Evolutionary conservation across 2,113 vertebrate species (phyloP), one percentile per base, ranked within the genome.

Genomic region (Dryoscopus gambensis): DNA sequence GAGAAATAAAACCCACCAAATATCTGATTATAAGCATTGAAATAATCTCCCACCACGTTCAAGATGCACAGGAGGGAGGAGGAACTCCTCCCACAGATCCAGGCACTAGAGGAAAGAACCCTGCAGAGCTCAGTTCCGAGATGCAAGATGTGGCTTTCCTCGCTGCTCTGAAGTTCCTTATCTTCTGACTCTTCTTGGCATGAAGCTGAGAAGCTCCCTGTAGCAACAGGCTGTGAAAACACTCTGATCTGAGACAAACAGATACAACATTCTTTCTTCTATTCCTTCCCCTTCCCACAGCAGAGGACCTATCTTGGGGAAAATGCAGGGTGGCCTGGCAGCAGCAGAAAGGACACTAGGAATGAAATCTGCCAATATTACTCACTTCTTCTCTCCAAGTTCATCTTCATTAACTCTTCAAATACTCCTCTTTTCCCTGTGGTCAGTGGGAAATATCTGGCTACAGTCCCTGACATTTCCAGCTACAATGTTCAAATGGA

Each of bases 191-290:
- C 75, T 42, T 78, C 56, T 68, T 91, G 74, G 68, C 37, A 3
- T 1, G 11, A 92, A 93, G 76, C 67, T 78, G 86, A 84, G 84
- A 75, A 87, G 47, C 31, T 88, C 74, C 37, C 89, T 82, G 76
- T 55, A 93, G 80, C 68, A 90, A 81, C 71, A 93, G 71, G 68
- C 94, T 92, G 70, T 95, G 84, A 94, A 94, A 94, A 95, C 50
- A 70, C 47, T 76, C 76, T 69, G 35, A 69, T 69, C 55, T 40
- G 37, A 92, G 47, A n/a, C 73, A 93, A 88, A 78, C 7, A 84
- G 20, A 89, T 30, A 44, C 71, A 86, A 49, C 60, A 37, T 40
- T 40, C 47, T 40, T 86, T 65, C 46, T 68, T 63, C 42, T 78
- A 5, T 46, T 80, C 60, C 53, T 62, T 74, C 19, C 27, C 23